Percentiles rank a stretch among this genome's conserved stretches.
phyloP scores from a whole-genome alignment of 2,888 invertebrate genomes.

The Odontomyia ornata region DNA sequence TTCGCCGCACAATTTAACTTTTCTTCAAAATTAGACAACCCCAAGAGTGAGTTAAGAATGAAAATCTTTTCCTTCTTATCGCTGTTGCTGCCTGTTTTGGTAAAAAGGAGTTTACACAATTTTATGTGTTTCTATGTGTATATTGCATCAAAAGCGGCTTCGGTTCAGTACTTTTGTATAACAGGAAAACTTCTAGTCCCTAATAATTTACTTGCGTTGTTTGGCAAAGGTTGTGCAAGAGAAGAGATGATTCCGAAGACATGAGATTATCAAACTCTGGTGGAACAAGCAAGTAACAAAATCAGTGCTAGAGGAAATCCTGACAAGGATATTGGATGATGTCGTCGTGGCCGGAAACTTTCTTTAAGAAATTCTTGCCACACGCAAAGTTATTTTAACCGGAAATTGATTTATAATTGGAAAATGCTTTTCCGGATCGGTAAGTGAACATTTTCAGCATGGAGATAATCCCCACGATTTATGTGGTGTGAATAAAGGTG shows the following conservation, averaged over 20 bases:
- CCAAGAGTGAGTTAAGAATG: not conserved
- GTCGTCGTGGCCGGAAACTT: constrained; percentile 44
- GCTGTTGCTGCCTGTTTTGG: not conserved
- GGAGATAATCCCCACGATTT: no score
- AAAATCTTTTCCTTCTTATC: constrained; percentile 35
- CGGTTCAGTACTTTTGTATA: constrained; percentile 38
- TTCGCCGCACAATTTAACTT: constrained; percentile 55
- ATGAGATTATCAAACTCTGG: not conserved
- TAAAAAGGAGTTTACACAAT: constrained; percentile 39
- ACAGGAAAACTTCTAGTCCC: constrained; percentile 35
- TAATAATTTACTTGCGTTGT: constrained; percentile 38
- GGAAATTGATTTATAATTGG: constrained; percentile 66
- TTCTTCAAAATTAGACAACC: constrained; percentile 46
- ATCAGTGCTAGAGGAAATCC: constrained; percentile 15
- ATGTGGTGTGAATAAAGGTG: no score
- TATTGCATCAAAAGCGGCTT: constrained; percentile 46
- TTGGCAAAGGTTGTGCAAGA: constrained; percentile 2
- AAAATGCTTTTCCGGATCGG: constrained; percentile 55
- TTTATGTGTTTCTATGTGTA: not conserved
- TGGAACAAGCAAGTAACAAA: constrained; percentile 10
- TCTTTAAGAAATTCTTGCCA: constrained; percentile 48
- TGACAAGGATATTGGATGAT: constrained; percentile 43
- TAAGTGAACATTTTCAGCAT: constrained; percentile 15
- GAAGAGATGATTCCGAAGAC: not conserved
- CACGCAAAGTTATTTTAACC: constrained; percentile 63